Evolutionary conservation across 2,888 invertebrate species (phyloP).

Genomic region (Scotopteryx bipunctaria): DNA sequence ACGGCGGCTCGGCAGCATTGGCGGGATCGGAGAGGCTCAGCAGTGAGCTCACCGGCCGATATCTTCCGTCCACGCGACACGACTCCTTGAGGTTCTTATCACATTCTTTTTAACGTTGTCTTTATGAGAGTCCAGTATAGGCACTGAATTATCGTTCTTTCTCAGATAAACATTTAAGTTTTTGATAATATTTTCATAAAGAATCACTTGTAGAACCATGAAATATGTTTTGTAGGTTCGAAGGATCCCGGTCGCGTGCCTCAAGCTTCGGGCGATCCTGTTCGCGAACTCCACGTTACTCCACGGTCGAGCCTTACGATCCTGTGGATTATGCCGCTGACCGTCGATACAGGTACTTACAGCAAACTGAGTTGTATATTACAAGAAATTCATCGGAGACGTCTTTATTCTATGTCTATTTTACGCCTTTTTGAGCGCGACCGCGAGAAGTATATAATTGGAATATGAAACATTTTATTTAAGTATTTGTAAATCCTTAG

Average conservation of each 20-base stretch:
- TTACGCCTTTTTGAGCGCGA: too few relatives aligned
- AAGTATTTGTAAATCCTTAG: slow-evolving; percentile 42
- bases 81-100: slow-evolving; percentile 58
- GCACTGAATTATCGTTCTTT: too few relatives aligned
- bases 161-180: too few relatives aligned
- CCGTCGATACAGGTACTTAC: slow-evolving; percentile 70
- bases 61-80: slow-evolving; percentile 64
- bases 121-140: too few relatives aligned
- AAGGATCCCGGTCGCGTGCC: slow-evolving; percentile 74
- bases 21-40: slow-evolving; percentile 75
- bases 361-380: background rate
- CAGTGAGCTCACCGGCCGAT: slow-evolving; percentile 63
- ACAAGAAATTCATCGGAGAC: too few relatives aligned
- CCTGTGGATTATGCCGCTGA: slow-evolving; percentile 77
- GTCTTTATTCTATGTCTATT: too few relatives aligned
- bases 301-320: slow-evolving; percentile 74
- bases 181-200: background rate
- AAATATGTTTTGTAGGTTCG: slow-evolving; percentile 51
- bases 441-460: too few relatives aligned
- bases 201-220: background rate
- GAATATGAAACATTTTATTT: background rate
- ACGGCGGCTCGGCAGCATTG: slow-evolving; percentile 82
- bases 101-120: background rate
- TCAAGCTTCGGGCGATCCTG: slow-evolving; percentile 71
- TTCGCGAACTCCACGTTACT: slow-evolving; percentile 70